Percentiles rank a stretch among this genome's conserved stretches.
phyloP scores from a whole-genome alignment of 2,113 vertebrate genomes.

The Garra rufa region DNA sequence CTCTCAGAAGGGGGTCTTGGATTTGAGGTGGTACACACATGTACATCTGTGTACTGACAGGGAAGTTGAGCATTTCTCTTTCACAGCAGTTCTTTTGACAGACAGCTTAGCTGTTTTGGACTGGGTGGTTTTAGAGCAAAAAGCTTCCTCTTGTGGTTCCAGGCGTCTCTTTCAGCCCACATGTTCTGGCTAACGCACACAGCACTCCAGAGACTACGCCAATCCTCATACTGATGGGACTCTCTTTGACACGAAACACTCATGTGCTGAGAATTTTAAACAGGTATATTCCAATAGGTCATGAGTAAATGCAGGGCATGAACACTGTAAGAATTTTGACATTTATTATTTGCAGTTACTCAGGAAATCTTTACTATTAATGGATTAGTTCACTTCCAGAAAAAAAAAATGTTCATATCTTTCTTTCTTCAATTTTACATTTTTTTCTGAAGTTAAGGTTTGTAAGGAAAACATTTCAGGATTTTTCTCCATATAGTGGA shows the following conservation, averaged over 20 bases:
- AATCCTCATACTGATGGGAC: constrained; percentile 2
- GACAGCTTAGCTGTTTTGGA: constrained; percentile 29
- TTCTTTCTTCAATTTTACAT: too few relatives aligned
- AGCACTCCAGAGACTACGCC: neutral
- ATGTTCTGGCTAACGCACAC: constrained; percentile 27
- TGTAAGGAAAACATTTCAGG: too few relatives aligned
- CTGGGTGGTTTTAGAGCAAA: constrained; percentile 6
- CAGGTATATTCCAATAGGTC: neutral
- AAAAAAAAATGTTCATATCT: too few relatives aligned
- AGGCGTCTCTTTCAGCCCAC: constrained; percentile 17
- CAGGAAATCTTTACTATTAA: too few relatives aligned
- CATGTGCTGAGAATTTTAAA: neutral
- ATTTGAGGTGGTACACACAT: constrained; percentile 31
- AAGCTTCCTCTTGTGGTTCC: constrained; percentile 31
- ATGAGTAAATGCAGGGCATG: neutral
- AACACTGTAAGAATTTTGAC: neutral
- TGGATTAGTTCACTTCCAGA: too few relatives aligned
- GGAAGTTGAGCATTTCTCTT: neutral
- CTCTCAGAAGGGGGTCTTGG: neutral
- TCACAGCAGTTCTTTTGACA: constrained; percentile 18
- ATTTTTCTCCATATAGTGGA: too few relatives aligned
- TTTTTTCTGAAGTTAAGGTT: too few relatives aligned
- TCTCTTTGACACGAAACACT: neutral
- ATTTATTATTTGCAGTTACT: neutral
- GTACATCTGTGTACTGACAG: constrained; percentile 19